Evolutionary conservation across 2,888 invertebrate genomes (phyloP), one percentile per base, ranked within the genome.

Genomic region (Iphiclides podalirius): DNA sequence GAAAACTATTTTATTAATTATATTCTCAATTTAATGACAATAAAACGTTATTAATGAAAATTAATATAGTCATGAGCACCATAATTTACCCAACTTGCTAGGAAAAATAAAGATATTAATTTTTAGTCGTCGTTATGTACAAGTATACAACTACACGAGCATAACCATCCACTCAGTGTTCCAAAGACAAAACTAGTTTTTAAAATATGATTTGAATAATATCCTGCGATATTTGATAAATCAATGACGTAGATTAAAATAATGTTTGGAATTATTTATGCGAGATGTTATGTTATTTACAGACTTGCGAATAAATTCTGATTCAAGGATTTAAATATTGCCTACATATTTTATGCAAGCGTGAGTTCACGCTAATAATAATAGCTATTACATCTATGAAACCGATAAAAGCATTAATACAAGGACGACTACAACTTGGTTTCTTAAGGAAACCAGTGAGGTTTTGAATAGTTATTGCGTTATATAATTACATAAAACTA

Each of bases 151-250:
- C n/a, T n/a, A n/a, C n/a, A n/a, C n/a, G n/a, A n/a, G n/a, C n/a
- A n/a, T n/a, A n/a, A n/a, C n/a, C n/a, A n/a, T n/a, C n/a, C n/a
- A n/a, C n/a, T n/a, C n/a, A 20, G 20, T 3, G 3, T 4, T 35
- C 34, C 20, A 43, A 26, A 23, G 14, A 13, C 33, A 4, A 33
- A 31, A 52, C 47, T n/a, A 16, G 43, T 49, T 43, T 39, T 14
- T 9, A 20, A 37, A 38, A 36, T 20, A 20, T 11, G 15, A 38
- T 43, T 43, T 42, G 20, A 34, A 46, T 42, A 49, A 0, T 44
- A 35, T 39, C 23, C 23, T 14, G 11, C 8, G 16, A 47, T 17
- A 26, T 20, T 42, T 11, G 14, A 31, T 33, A 28, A 33, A 48
- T 37, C 42, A 38, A 47, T 28, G 41, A n/a, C n/a, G 6, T 41